Percentiles rank a stretch among this genome's conserved stretches.
These are phyloP conservation scores for Rhopilema esculentum DNA, from an alignment of 30 jellyfish, hydroid and myxozoan genomes.

Conservation along the genomic window DNA sequence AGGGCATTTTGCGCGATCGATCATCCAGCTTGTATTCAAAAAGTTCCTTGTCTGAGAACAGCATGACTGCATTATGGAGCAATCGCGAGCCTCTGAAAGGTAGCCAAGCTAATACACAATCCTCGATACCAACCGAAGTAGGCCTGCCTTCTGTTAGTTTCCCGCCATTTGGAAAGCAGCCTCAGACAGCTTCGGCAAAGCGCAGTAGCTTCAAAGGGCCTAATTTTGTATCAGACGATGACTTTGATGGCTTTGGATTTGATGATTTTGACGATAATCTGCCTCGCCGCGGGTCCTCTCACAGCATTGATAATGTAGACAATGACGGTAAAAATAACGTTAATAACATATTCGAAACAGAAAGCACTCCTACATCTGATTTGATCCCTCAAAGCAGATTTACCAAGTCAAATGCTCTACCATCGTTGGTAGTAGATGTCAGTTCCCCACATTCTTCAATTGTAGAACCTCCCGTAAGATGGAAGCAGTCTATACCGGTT, in stretches of 20 bases:
- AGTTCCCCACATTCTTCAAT: constrained; percentile 73
- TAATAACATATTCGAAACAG: constrained; percentile 16
- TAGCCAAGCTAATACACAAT: background rate
- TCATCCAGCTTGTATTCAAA: constrained; percentile 22
- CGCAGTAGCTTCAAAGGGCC: constrained; percentile 49
- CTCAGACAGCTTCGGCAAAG: constrained; percentile 7
- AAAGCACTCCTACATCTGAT: background rate
- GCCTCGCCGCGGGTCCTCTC: constrained; percentile 33
- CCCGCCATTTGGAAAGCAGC: background rate
- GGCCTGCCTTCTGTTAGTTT: constrained; percentile 30
- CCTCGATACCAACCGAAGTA: background rate
- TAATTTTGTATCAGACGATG: constrained; percentile 70
- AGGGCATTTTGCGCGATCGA: constrained; percentile 25
- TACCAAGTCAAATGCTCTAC: constrained; percentile 24
- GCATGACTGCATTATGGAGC: constrained; percentile 69
- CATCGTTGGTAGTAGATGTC: constrained; percentile 47
- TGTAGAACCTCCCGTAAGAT: constrained; percentile 79
- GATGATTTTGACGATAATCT: constrained; percentile 59
- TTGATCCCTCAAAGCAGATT: background rate
- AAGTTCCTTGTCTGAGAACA: constrained; percentile 67
- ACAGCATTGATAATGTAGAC: background rate
- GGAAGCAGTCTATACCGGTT: constrained; percentile 73
- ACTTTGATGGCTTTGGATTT: constrained; percentile 87
- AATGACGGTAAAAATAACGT: background rate
- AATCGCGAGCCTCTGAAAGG: constrained; percentile 42